Base-by-base conservation (phyloP, 2,113 vertebrate genomes). In the Sceloporus tristichus region DNA sequence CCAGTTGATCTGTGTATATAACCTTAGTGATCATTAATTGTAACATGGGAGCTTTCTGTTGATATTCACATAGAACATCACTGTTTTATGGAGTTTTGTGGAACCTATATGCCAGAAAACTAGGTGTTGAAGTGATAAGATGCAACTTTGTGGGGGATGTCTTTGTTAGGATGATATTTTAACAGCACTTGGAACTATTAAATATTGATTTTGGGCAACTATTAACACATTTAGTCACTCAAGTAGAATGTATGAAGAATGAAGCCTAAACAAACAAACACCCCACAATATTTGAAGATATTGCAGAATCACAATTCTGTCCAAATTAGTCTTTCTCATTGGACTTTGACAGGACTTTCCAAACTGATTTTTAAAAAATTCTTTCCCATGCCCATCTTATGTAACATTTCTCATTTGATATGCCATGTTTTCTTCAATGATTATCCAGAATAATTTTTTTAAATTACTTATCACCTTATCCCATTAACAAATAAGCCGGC, bases 381-480 rank as follows among this genome's bases (percentile, higher is more conserved):
- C 38, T 21, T 23, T 89, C 54, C 62, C 53, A 62, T 84, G 7
- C 53, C 83, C 10, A 54, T 89, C 88, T 86, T 53, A 91, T 54
- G 9, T 83, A 82, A 21, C n/a, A 25, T 14, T 5, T 6, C 19
- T 73, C 19, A 19, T 7, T 66, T 9, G 5, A 54, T 13, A 48
- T 66, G 40, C 62, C 66, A 23, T 16, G 21, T 82, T 40, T 59
- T 84, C 48, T 88, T 59, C 74, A 18, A 1, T 0, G 34, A 42
- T 48, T 7, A 48, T 48, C 48, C 48, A 48, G 48, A 4, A 27
- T 83, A 68, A 18, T 7, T 0, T 87, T 88, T 38, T 27, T 71
- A 14, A 4, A 62, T 84, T 25, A 1, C 89, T 86, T 34, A 34
- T 34, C 34, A 34, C 34, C 34, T 34, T 34, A 34, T 34, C 34